Evolutionary conservation across 2,888 invertebrate species (phyloP), one percentile per base, ranked within the genome.

Genomic region (Strigamia maritima): DNA sequence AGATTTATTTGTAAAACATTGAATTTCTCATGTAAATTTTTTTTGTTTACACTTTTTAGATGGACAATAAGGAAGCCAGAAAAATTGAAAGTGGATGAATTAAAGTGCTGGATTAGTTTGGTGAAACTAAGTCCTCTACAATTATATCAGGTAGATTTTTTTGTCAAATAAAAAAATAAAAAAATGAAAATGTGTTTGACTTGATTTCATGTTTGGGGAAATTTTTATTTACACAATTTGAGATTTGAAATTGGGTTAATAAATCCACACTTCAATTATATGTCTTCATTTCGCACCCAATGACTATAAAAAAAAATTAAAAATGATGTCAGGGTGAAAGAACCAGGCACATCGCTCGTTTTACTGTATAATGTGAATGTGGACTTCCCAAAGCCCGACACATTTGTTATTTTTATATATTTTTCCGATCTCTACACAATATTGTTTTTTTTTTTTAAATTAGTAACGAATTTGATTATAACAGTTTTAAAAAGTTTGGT

Each of bases 251-350:
- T n/a, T 3, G 44, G 44, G 44, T 44, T 44, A 44, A 44, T 60
- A 60, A 60, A 24, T 60, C 22, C 19, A 60, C 60, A 24, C 22
- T 60, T 60, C 60, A 24, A 44, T 60, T 24, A 60, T 8, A 8
- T 60, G 19, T 24, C 60, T 24, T 60, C 60, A 24, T 60, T 60
- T 19, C 60, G 14, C 60, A 22, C 60, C 24, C 60, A 60, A 24
- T 24, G 4, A 60, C 22, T 60, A 1, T 24, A 24, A 12, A 24
- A 60, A n/a, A 60, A 19, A 24, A 1, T 22, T 8, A n/a, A 22
- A 60, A 60, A 60, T 24, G 19, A 60, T 60, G 60, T 60, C 60
- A 60, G 60, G 60, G 60, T 49, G 49, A 49, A 49, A 19, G 49
- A 49, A 49, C 49, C 49, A 24, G 3, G 24, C 22, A 22, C 14